A percentile compares a stretch with the other conserved stretches of the same genome.
Conservation (phyloP, 2,888 invertebrate species). For the Pyrgus malvae region DNA sequence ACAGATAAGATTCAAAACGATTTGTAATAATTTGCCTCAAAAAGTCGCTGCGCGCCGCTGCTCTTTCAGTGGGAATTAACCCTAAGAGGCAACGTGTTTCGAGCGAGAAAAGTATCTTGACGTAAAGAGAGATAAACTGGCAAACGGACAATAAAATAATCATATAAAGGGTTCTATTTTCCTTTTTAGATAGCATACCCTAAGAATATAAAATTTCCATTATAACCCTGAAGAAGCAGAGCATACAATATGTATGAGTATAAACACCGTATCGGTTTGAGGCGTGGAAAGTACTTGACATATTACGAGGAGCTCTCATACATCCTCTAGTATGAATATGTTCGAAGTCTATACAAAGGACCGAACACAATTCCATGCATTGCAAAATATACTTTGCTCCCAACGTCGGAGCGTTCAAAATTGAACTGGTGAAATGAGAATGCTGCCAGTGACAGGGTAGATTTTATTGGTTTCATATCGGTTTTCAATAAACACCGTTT, state of each 20-base stretch:
- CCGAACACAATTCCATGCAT: constrained; percentile 2
- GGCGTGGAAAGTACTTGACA: constrained; percentile 27
- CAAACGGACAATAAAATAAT: no score
- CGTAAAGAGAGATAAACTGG: no score
- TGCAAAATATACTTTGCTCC: constrained; percentile 12
- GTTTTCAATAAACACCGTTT: constrained; percentile 55
- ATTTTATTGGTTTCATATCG: constrained; percentile 41
- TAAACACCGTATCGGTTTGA: constrained; percentile 23
- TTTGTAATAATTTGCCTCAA: no score
- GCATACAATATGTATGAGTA: constrained; percentile 14
- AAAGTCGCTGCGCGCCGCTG: no score
- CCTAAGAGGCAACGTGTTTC: no score
- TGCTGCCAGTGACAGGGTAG: constrained; percentile 18
- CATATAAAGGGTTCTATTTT: no score
- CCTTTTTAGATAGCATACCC: no score
- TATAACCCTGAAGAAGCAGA: neutral
- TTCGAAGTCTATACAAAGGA: constrained; percentile 23
- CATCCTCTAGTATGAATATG: constrained; percentile 24
- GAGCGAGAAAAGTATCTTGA: no score
- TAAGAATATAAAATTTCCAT: constrained; percentile 11
- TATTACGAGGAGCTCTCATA: constrained; percentile 23
- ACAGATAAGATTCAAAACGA: no score
- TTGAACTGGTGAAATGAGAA: neutral
- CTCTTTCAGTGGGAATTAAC: no score
- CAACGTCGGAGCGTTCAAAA: constrained; percentile 12